Evolutionary conservation across 2,113 vertebrate genomes (phyloP), one percentile per base, ranked within the genome.

Genomic region (Crotalus helleri): DNA sequence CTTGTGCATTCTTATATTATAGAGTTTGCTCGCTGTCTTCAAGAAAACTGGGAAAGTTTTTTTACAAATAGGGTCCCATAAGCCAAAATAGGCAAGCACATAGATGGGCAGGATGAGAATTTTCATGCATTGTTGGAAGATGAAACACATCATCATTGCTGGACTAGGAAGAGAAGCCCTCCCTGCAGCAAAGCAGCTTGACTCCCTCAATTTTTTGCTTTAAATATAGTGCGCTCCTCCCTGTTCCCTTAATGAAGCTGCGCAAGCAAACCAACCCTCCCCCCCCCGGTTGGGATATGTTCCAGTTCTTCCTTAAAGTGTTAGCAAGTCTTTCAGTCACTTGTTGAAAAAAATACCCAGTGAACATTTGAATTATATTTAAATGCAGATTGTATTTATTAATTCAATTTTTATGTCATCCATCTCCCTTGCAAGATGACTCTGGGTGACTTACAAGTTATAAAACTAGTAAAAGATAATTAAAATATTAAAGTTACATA

Each of bases 71-170:
- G 49, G 49, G 49, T 49, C 49, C 49, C 49, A 98, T 15, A 97
- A 90, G 8, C 98, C 98, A 5, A 98, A 2, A 1, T 97, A 94
- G 0, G 96, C 88, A 29, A 98, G 91, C 29, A 98, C 10, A 9
- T 97, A 96, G 1, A 99, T 91, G 1, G 98, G 98, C 0, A 98
- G 11, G 0, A 94, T 96, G 1, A 98, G 85, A 1, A 97, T 69
- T 21, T 55, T n/a, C n/a, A 91, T 1, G 3, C 64, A 54, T 33
- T 4, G 19, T 44, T 33, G 90, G 4, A 91, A 15, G 12, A 91
- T 1, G 2, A 21, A 19, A 19, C 44, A 11, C 51, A 85, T 17
- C 51, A 55, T 23, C 90, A 23, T 91, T 23, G 0, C 9, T 6
- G 61, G 29, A 81, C 15, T 55, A 4, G 54, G 15, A 55, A 55